These are phyloP conservation scores for Dendrophyllia cribrosa DNA, from an alignment of 64 coral and sea anemone species.

Conservation along the genomic window DNA sequence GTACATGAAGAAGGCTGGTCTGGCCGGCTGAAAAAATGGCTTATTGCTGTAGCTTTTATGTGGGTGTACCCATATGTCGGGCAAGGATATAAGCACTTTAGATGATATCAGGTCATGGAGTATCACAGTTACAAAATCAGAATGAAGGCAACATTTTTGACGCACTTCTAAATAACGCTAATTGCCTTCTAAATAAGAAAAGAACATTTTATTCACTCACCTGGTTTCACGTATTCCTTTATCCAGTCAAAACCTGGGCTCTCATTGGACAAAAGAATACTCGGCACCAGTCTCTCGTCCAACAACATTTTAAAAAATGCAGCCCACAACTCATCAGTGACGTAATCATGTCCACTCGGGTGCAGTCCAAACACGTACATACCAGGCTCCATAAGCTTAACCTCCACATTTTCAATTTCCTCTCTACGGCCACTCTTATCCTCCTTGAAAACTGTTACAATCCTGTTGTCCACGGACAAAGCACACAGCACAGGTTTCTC, in stretches of 20 bases:
- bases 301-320: slow-evolving; percentile 80
- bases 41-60: too few relatives aligned
- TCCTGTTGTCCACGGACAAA: slow-evolving; percentile 68
- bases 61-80: too few relatives aligned
- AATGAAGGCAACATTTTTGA: too few relatives aligned
- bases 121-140: too few relatives aligned
- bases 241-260: slow-evolving; percentile 88
- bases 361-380: slow-evolving; percentile 62
- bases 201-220: slow-evolving; percentile 16
- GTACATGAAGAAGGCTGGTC: too few relatives aligned
- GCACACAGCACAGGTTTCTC: slow-evolving; percentile 82
- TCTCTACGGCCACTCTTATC: slow-evolving; percentile 26
- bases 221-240: slow-evolving; percentile 56
- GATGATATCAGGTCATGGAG: too few relatives aligned
- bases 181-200: too few relatives aligned
- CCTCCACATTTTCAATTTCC: slow-evolving; percentile 80
- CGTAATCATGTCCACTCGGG: slow-evolving; percentile 58
- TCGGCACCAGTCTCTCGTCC: slow-evolving; percentile 52
- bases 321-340: slow-evolving; percentile 84
- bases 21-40: too few relatives aligned
- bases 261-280: slow-evolving; percentile 65
- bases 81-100: too few relatives aligned
- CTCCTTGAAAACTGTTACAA: slow-evolving; percentile 66
- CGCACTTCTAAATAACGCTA: too few relatives aligned
- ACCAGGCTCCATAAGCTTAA: slow-evolving; percentile 63